These are phyloP conservation scores for Drosophila kurseongensis DNA, from an alignment of 1,140 invertebrate genomes.

Conservation along the genomic window DNA sequence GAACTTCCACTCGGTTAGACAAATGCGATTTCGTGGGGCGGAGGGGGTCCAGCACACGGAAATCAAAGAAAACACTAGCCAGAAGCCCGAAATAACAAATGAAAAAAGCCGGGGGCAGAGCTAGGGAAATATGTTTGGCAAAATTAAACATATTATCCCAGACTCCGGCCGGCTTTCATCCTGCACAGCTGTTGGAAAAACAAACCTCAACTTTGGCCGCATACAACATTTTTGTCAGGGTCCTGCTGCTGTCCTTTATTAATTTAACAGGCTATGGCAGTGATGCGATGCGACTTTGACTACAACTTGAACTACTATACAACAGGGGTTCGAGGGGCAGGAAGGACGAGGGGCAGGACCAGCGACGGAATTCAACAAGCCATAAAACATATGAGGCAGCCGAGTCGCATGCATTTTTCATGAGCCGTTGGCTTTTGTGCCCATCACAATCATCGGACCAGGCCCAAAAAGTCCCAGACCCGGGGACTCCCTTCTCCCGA, in stretches of 20 bases:
- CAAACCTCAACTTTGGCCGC: slow-evolving; percentile 72
- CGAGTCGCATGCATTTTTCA: slow-evolving; percentile 81
- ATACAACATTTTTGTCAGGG: slow-evolving; percentile 61
- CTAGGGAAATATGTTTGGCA: slow-evolving; percentile 56
- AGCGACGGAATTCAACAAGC: slow-evolving; percentile 74
- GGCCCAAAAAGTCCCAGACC: slow-evolving; percentile 20
- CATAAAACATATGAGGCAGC: slow-evolving; percentile 82
- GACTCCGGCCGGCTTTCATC: not conserved
- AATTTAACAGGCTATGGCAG: slow-evolving; percentile 70
- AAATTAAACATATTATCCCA: slow-evolving; percentile 75
- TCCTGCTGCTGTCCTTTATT: slow-evolving; percentile 70
- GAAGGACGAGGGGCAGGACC: slow-evolving; percentile 2
- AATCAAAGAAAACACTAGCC: slow-evolving; percentile 68
- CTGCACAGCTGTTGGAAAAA: slow-evolving; percentile 75
- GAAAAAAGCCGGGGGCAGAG: slow-evolving; percentile 7
- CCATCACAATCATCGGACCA: slow-evolving; percentile 71
- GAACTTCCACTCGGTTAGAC: slow-evolving; percentile 78
- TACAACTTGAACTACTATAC: slow-evolving; percentile 78
- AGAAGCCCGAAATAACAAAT: slow-evolving; percentile 34
- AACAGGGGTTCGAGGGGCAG: slow-evolving; percentile 5
- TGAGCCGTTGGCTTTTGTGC: slow-evolving; percentile 84
- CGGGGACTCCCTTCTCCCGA: not conserved
- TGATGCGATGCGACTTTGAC: slow-evolving; percentile 67
- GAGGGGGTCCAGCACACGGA: slow-evolving; percentile 14
- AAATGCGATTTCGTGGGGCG: slow-evolving; percentile 55